A percentile compares a stretch with the other conserved stretches of the same genome.
Conservation (phyloP, 2,797 vertebrate species). For the Characodon lateralis region DNA sequence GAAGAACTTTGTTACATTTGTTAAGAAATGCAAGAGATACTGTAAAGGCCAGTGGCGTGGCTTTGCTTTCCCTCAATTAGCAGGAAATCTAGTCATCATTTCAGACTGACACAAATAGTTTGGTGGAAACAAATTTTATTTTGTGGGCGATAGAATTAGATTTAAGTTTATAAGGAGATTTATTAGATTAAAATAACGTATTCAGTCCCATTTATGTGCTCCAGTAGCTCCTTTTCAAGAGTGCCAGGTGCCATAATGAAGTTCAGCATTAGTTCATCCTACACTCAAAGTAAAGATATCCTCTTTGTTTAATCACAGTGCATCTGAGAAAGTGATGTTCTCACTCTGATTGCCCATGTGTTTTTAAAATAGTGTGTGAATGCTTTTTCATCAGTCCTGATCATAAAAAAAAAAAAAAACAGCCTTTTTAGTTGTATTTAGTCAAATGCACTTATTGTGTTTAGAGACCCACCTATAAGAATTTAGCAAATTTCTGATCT, state of each 20-base stretch:
- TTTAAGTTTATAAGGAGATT: neutral
- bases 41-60: slow-evolving; percentile 57
- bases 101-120: slow-evolving; percentile 30
- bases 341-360: neutral
- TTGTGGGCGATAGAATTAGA: neutral
- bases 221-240: neutral
- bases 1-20: slow-evolving; percentile 74
- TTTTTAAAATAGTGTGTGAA: neutral
- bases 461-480: neutral
- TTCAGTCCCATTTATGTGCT: slow-evolving; percentile 7
- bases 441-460: neutral
- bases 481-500: neutral
- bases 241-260: neutral
- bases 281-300: neutral
- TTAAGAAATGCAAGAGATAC: slow-evolving; percentile 59
- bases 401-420: neutral
- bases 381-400: neutral
- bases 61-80: slow-evolving; percentile 42
- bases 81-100: slow-evolving; percentile 36
- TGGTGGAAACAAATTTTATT: slow-evolving; percentile 12
- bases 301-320: neutral
- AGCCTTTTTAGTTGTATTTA: neutral
- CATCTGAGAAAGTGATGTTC: neutral
- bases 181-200: neutral
- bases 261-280: neutral